Evolutionary conservation across 2,888 invertebrate species (phyloP).

Genomic region (Dexiosoma caninum): DNA sequence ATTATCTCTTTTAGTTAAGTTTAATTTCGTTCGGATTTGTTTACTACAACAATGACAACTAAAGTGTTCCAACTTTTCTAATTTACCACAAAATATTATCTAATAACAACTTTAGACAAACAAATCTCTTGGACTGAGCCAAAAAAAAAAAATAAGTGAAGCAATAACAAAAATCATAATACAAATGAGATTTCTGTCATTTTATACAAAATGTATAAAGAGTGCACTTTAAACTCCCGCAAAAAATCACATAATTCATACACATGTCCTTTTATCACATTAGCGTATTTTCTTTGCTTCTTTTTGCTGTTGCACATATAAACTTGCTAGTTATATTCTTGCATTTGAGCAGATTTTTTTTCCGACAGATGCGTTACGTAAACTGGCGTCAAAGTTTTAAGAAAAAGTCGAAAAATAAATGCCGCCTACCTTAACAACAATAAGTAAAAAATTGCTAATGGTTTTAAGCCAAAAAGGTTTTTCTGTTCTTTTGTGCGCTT

Average conservation of each 20-base stretch:
- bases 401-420: constrained; percentile 25
- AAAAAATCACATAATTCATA: constrained; percentile 39
- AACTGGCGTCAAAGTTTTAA: constrained; percentile 59
- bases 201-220: not conserved
- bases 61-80: constrained; percentile 45
- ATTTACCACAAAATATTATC: constrained; percentile 56
- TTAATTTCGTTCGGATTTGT: constrained; percentile 29
- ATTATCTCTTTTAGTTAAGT: not conserved
- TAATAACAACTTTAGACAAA: constrained; percentile 57
- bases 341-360: not conserved
- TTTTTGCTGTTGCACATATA: not conserved
- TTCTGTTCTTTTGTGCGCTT: constrained; percentile 16
- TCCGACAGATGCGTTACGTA: constrained; percentile 51
- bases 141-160: constrained; percentile 19
- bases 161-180: constrained; percentile 19
- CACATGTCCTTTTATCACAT: constrained; percentile 46
- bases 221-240: constrained; percentile 51
- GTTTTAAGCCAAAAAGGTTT: constrained; percentile 45
- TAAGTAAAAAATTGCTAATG: constrained; percentile 45
- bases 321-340: not conserved
- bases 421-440: constrained; percentile 41
- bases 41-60: constrained; percentile 16
- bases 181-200: constrained; percentile 22
- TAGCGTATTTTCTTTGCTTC: not conserved
- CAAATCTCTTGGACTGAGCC: constrained; percentile 49